Conservation (phyloP, 2,888 invertebrate species). For the Calliopum simillimum region DNA sequence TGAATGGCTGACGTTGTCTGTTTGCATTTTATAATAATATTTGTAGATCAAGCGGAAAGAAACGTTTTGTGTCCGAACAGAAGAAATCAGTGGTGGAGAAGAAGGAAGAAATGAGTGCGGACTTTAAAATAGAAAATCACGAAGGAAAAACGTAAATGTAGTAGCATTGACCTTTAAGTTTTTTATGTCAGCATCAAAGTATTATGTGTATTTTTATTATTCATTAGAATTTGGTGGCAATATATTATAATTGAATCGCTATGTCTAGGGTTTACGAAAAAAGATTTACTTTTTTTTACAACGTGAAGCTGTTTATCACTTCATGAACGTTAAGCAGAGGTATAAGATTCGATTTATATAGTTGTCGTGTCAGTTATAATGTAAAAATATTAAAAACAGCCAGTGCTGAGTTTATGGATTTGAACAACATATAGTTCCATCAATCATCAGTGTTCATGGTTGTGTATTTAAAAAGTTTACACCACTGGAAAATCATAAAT, state of each 20-base stretch:
- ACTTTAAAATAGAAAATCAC: neutral
- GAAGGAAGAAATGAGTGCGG: neutral
- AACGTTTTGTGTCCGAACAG: neutral
- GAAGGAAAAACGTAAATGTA: neutral
- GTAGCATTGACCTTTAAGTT: slow-evolving; percentile 27
- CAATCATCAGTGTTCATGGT: too few species aligned
- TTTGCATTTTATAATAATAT: slow-evolving; percentile 21
- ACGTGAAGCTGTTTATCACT: too few species aligned
- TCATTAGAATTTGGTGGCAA: neutral
- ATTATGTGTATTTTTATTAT: slow-evolving; percentile 2
- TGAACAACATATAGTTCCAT: too few species aligned
- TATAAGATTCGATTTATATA: too few species aligned
- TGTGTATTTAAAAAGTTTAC: too few species aligned
- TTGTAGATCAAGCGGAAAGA: slow-evolving; percentile 15
- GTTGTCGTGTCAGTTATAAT: too few species aligned
- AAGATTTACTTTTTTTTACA: too few species aligned
- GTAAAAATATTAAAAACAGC: too few species aligned
- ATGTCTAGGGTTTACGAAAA: too few species aligned
- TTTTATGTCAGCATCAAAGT: slow-evolving; percentile 3
- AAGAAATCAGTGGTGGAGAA: neutral
- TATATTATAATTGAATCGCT: neutral
- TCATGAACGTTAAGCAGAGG: too few species aligned
- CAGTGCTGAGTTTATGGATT: too few species aligned
- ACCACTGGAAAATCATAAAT: too few species aligned
- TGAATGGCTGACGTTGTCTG: neutral